phyloP scores from a whole-genome alignment of 1,140 invertebrate species.

The Ooceraea biroi region DNA sequence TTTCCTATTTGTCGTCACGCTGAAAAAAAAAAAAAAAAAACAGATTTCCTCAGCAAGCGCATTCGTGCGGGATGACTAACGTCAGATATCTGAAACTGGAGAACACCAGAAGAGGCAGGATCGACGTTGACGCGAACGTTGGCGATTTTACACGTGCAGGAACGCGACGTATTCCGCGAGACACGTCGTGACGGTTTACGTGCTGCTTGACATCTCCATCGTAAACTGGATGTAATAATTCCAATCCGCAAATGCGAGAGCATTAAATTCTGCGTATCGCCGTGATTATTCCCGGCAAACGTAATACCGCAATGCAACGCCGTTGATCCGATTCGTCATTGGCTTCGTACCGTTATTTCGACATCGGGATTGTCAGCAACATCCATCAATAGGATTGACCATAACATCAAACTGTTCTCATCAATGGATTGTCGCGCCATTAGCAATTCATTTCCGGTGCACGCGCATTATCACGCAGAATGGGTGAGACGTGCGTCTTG shows the following conservation, averaged over 20 bases:
- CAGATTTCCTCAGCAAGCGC: too few species aligned
- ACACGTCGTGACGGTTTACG: constrained; percentile 14
- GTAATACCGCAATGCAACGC: neutral
- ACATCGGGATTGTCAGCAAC: constrained; percentile 34
- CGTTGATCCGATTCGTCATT: constrained; percentile 45
- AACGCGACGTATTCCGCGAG: constrained; percentile 5
- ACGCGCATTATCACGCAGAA: constrained; percentile 26
- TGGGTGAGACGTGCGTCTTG: constrained; percentile 1
- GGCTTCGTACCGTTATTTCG: constrained; percentile 49
- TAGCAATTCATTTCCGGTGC: constrained; percentile 41
- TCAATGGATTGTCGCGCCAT: constrained; percentile 48
- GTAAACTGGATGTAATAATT: constrained; percentile 52
- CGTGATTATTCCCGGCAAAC: constrained; percentile 39
- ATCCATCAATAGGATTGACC: constrained; percentile 34
- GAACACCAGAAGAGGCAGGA: neutral
- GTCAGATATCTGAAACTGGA: too few species aligned
- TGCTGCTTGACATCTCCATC: constrained; percentile 49
- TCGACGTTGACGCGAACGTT: constrained; percentile 16
- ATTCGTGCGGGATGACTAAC: too few species aligned
- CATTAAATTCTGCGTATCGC: constrained; percentile 53
- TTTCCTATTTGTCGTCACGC: neutral
- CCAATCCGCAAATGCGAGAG: constrained; percentile 45
- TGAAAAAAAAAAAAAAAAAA: too few species aligned
- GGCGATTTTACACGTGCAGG: neutral
- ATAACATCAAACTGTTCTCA: constrained; percentile 38